These are phyloP conservation scores for Bovichtus variegatus DNA, from an alignment of 2,797 vertebrate genomes.

Conservation along the genomic window DNA sequence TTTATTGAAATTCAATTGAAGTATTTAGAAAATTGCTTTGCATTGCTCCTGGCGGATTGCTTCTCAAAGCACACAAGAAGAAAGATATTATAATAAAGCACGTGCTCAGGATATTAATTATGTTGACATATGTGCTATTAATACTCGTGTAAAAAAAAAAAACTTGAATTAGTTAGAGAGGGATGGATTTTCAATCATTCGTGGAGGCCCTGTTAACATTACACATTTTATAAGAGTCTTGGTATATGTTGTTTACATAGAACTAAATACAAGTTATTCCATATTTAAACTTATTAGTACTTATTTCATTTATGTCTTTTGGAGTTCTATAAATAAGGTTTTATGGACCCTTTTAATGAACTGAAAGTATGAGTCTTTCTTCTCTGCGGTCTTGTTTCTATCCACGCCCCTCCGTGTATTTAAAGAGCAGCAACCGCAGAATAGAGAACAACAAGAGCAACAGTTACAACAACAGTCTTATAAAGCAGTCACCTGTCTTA, in stretches of 20 bases:
- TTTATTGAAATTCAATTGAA: no score
- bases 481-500: slow-evolving; percentile 58
- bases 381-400: background rate
- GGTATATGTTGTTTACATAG: background rate
- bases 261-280: background rate
- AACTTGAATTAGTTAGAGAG: background rate
- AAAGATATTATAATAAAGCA: background rate
- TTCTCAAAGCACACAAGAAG: background rate
- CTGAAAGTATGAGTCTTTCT: background rate
- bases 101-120: background rate
- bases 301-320: background rate
- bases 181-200: slow-evolving; percentile 1
- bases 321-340: background rate
- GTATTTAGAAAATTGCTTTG: no score
- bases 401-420: slow-evolving; percentile 28
- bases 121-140: background rate
- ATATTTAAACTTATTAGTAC: background rate
- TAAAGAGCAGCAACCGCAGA: slow-evolving; percentile 8
- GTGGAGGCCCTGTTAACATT: background rate
- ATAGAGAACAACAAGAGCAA: slow-evolving; percentile 20
- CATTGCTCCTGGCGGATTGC: no score
- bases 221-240: background rate
- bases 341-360: background rate
- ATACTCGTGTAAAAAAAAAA: background rate
- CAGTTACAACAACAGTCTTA: slow-evolving; percentile 36